Percentiles rank a stretch among this genome's conserved stretches.
phyloP scores from a whole-genome alignment of 2,797 vertebrate species.

The Acipenser ruthenus region DNA sequence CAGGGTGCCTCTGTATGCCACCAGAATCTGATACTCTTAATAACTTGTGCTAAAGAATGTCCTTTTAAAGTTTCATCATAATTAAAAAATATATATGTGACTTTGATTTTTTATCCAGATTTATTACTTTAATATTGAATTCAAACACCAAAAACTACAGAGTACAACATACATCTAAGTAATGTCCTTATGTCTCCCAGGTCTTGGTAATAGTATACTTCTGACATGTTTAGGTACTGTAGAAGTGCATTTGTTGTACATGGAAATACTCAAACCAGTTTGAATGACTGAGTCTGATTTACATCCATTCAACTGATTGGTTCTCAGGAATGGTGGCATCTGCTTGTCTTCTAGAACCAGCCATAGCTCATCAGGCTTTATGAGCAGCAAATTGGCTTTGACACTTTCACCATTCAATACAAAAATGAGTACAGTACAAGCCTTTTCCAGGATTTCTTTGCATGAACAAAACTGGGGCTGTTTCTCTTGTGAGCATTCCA shows the following conservation, averaged over 20 bases:
- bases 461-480: constrained; percentile 9
- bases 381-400: constrained; percentile 55
- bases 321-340: not conserved
- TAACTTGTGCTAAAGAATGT: no score
- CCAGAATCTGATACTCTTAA: no score
- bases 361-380: constrained; percentile 58
- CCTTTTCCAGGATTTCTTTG: constrained; percentile 2
- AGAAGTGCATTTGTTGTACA: not conserved
- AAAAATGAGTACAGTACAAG: constrained; percentile 23
- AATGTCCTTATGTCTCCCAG: no score
- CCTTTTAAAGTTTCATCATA: no score
- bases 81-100: no score
- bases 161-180: no score
- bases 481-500: not conserved
- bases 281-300: constrained; percentile 12
- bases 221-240: not conserved
- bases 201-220: no score
- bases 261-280: not conserved
- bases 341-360: constrained; percentile 29
- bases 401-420: constrained; percentile 45
- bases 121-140: no score
- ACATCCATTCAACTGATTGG: constrained; percentile 1
- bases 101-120: no score
- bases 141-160: no score
- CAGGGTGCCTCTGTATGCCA: no score